These are phyloP conservation scores for Lacerta viridis DNA, from an alignment of 2,797 vertebrate genomes.

Conservation along the genomic window DNA sequence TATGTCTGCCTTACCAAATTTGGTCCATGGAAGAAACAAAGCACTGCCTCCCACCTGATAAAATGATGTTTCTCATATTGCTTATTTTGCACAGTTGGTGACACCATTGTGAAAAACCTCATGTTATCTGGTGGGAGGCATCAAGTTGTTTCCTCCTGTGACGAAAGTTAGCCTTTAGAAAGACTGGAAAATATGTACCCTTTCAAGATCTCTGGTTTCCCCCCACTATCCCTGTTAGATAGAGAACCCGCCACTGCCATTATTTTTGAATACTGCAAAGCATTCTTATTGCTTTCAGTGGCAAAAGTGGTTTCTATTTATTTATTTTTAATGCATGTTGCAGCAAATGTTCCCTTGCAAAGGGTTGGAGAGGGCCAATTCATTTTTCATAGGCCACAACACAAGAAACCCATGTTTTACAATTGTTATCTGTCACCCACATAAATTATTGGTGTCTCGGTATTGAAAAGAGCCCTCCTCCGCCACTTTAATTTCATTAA, in stretches of 20 bases:
- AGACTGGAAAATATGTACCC: not conserved
- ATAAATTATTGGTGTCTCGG: constrained; percentile 64
- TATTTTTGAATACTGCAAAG: not conserved
- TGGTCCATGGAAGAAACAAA: no score
- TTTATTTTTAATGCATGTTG: constrained; percentile 7
- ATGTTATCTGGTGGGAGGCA: not conserved
- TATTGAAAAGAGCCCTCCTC: constrained; percentile 27
- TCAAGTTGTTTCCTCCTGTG: not conserved
- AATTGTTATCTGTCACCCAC: constrained; percentile 62
- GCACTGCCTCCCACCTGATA: no score
- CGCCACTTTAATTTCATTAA: constrained; percentile 70
- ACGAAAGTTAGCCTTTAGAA: not conserved
- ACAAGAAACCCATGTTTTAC: constrained; percentile 53
- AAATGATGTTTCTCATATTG: no score
- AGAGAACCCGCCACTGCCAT: not conserved
- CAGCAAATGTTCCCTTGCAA: not conserved
- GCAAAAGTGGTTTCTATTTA: not conserved
- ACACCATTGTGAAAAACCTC: not conserved
- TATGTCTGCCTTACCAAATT: not conserved
- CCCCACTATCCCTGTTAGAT: not conserved
- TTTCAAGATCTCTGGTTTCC: no score
- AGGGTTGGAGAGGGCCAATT: constrained; percentile 34
- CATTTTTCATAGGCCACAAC: constrained; percentile 37
- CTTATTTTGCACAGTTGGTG: no score
- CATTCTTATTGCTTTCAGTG: not conserved